A percentile compares a stretch with the other conserved stretches of the same genome.
Evolutionary conservation across 53 echinoderm and acorn worm genomes (phyloP).

Genomic region (Antedon mediterranea): DNA sequence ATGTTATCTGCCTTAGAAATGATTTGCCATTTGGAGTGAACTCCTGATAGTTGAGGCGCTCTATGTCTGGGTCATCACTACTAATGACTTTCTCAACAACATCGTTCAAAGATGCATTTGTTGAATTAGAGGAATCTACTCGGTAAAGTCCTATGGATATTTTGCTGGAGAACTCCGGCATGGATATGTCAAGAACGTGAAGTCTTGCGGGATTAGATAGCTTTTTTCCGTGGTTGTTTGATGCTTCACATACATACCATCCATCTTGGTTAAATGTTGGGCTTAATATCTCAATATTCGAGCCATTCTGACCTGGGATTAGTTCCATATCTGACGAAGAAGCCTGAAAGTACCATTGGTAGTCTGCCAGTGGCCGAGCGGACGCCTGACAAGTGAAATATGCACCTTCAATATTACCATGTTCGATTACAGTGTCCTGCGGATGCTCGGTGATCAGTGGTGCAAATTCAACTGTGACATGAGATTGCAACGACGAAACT

Average conservation of each 20-base stretch:
- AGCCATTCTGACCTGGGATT: background rate
- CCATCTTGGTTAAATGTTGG: background rate
- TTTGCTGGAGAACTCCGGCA: background rate
- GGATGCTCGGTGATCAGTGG: background rate
- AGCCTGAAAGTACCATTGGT: background rate
- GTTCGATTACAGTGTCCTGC: background rate
- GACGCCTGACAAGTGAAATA: background rate
- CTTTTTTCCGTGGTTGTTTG: background rate
- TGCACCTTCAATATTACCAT: background rate
- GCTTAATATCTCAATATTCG: background rate
- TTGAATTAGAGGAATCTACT: background rate
- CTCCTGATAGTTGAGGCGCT: background rate
- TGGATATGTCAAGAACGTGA: background rate
- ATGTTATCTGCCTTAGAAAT: background rate
- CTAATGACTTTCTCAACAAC: background rate
- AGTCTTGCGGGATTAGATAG: background rate
- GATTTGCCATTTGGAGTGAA: background rate
- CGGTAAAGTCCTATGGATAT: background rate
- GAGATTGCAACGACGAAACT: background rate
- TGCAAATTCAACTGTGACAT: background rate
- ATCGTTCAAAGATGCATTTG: background rate
- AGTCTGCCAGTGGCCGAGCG: background rate
- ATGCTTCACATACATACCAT: background rate
- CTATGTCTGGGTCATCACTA: background rate
- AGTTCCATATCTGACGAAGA: background rate